Conservation (phyloP, 2,888 invertebrate genomes). For the Trichogramma evanescens region DNA sequence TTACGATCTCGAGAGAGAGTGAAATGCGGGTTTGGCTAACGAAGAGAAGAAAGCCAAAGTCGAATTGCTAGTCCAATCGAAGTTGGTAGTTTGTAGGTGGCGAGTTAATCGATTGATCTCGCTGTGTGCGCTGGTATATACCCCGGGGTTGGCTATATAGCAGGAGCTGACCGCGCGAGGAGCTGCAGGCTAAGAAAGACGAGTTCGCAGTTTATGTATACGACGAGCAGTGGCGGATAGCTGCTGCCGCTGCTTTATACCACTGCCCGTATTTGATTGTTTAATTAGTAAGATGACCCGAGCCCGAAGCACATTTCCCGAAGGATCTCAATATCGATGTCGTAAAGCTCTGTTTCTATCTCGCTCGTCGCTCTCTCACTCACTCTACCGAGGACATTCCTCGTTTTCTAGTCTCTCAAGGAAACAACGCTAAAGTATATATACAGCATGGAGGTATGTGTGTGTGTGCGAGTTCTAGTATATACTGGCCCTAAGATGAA, state of each 20-base stretch:
- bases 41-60: slow-evolving; percentile 2
- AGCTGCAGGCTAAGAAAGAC: not conserved
- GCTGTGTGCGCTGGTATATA: not conserved
- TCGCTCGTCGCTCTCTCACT: slow-evolving; percentile 11
- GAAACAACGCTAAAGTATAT: too few species aligned
- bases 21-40: slow-evolving; percentile 25
- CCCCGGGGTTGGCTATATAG: not conserved
- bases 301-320: slow-evolving; percentile 27
- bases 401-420: not conserved
- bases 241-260: slow-evolving; percentile 15
- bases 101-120: slow-evolving; percentile 42
- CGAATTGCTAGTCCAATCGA: slow-evolving; percentile 31
- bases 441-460: too few species aligned
- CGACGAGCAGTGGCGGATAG: slow-evolving; percentile 12
- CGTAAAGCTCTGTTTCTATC: not conserved
- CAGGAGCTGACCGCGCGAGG: slow-evolving; percentile 2
- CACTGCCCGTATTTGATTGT: slow-evolving; percentile 46
- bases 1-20: slow-evolving; percentile 14
- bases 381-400: slow-evolving; percentile 3
- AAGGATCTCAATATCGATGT: slow-evolving; percentile 21
- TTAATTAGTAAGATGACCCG: slow-evolving; percentile 47
- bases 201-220: not conserved
- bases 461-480: too few species aligned
- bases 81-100: slow-evolving; percentile 25
- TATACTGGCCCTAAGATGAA: too few species aligned